Conservation (phyloP, 2,888 invertebrate species). For the Chloromyia formosa region DNA sequence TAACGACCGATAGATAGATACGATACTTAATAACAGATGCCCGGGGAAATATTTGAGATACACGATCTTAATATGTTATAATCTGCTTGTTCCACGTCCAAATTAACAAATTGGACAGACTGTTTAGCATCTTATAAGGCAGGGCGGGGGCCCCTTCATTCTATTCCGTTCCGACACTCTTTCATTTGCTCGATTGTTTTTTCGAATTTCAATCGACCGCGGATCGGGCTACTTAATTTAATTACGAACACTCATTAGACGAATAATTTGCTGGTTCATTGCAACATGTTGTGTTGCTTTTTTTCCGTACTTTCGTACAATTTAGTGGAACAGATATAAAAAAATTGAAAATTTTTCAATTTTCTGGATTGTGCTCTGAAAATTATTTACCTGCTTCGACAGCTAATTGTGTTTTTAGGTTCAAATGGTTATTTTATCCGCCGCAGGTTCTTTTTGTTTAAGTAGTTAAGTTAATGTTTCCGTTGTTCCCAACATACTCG, state of each 20-base stretch:
- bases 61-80: constrained; percentile 38
- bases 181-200: background rate
- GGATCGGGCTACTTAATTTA: constrained; percentile 41
- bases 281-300: constrained; percentile 22
- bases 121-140: constrained; percentile 36
- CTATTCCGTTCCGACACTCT: background rate
- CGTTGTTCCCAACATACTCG: no score
- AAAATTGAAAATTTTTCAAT: no score
- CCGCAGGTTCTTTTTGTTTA: no score
- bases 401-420: no score
- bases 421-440: no score
- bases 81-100: constrained; percentile 37
- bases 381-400: no score
- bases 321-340: no score
- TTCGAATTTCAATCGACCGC: no score
- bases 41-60: constrained; percentile 7
- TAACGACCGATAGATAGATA: constrained; percentile 22
- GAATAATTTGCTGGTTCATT: constrained; percentile 36
- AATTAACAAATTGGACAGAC: constrained; percentile 36
- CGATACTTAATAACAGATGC: constrained; percentile 18
- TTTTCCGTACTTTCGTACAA: no score
- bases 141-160: no score
- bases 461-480: no score
- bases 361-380: no score
- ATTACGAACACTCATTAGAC: constrained; percentile 34